Evolutionary conservation across 2,113 vertebrate genomes (phyloP), one percentile per base, ranked within the genome.

Genomic region (Calyptomena viridis): DNA sequence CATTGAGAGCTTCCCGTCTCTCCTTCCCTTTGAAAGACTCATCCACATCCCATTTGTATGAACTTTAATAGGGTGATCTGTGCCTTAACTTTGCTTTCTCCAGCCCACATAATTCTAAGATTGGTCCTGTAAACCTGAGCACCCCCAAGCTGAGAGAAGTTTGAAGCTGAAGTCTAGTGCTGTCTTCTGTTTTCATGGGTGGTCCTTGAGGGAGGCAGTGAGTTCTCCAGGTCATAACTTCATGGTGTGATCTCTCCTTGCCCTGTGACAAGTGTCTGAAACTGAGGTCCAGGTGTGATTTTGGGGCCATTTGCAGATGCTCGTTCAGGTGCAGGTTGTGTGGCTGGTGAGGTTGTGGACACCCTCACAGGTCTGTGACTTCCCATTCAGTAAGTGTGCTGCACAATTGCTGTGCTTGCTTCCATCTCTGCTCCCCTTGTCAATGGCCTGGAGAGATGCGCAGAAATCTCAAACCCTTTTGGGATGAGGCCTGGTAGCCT

Each of bases 331-430:
- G n/a, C 50, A 62, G 30, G 7, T 24, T 53, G 15, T 68, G 39
- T 31, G 33, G 18, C 52, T 9, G 12, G 33, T n/a, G 44, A 11
- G 35, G 8, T 6, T 82, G 35, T 53, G 39, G 44, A 22, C 56
- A 28, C 11, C 11, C 20, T 78, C 46, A 27, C 33, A 72, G 13
- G 4, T 19, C 30, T 50, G 16, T 55, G 62, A 19, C 52, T 76
- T 94, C 56, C 42, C 31, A 9, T 44, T 37, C 46, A 46, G 20
- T 47, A 37, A 50, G 23, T 1, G 6, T 12, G n/a, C 42, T 39
- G 6, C 47, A 35, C 3, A 0, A 0, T 27, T 52, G 5, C 25
- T 44, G 46, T 13, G 31, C 25, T 85, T 7, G 2, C n/a, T 66
- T 52, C 79, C n/a, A 5, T 60, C 66, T 59, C 72, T 69, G 14